Conservation (phyloP, 2,888 invertebrate species). For the Sipha maydis region DNA sequence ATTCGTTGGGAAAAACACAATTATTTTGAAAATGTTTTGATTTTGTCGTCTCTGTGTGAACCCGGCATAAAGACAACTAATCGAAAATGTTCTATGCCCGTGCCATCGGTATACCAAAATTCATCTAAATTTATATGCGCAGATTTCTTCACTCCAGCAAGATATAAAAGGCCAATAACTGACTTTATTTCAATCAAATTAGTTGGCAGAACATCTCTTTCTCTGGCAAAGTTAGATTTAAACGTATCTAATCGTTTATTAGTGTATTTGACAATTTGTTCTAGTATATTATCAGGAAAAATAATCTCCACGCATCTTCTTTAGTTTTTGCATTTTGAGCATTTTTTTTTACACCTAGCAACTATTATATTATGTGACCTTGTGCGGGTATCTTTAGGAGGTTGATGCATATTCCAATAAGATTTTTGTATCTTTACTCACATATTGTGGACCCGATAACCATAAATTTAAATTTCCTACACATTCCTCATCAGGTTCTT, state of each 20-base stretch:
- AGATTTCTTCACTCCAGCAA: conserved; percentile 12
- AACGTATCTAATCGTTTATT: conserved; percentile 5
- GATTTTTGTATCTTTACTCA: conserved; percentile 16
- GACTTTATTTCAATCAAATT: conserved; percentile 12
- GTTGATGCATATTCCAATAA: conserved; percentile 16
- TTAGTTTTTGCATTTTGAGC: background rate
- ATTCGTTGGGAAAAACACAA: too few relatives aligned
- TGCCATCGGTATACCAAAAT: conserved; percentile 7
- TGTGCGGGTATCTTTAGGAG: conserved; percentile 10
- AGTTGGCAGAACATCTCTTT: conserved; percentile 15
- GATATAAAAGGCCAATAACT: conserved; percentile 2
- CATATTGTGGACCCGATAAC: conserved; percentile 5
- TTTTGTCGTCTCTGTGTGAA: too few relatives aligned
- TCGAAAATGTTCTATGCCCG: conserved; percentile 2
- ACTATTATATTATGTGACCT: conserved; percentile 15
- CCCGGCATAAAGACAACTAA: background rate
- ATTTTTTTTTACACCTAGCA: background rate
- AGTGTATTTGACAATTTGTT: conserved; percentile 19
- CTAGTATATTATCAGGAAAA: conserved; percentile 15
- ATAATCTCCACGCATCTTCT: conserved; percentile 6
- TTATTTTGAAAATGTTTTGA: too few relatives aligned
- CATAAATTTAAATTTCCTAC: conserved; percentile 10
- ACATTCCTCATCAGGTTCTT: conserved; percentile 13
- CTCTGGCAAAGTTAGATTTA: conserved; percentile 6
- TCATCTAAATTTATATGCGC: conserved; percentile 22